Evolutionary conservation across 30 jellyfish, hydroid and myxozoan genomes (phyloP).

Genomic region (Chrysaora quinquecirrha): DNA sequence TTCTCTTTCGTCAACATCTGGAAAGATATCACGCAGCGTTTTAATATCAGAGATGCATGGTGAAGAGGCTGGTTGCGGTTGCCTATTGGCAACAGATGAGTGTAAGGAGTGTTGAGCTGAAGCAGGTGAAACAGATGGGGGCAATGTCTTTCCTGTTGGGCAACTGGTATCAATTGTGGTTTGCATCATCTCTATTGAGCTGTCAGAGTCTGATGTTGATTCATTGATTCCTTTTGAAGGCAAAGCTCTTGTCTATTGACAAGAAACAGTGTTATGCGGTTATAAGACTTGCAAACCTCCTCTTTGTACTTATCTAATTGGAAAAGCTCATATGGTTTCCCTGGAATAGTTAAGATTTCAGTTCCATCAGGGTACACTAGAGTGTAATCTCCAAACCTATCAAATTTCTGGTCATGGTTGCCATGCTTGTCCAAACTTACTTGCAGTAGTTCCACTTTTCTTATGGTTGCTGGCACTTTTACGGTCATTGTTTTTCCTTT

Average conservation of each 20-base stretch:
- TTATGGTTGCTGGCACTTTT: neutral
- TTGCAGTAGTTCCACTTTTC: neutral
- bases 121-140: neutral
- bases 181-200: neutral
- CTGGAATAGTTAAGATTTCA: neutral
- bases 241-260: neutral
- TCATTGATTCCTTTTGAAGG: neutral
- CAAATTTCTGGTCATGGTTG: neutral
- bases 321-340: neutral
- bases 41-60: neutral
- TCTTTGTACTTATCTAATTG: neutral
- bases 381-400: neutral
- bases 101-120: neutral
- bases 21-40: neutral
- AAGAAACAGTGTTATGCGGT: neutral
- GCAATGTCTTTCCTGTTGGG: neutral
- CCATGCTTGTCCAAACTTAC: neutral
- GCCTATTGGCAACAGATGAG: neutral
- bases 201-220: neutral
- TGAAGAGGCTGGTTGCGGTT: neutral
- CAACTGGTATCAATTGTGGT: neutral
- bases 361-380: neutral
- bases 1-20: neutral
- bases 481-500: neutral
- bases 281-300: neutral